phyloP scores from a whole-genome alignment of 2,888 invertebrate species.

The Dicyrtomina minuta region DNA sequence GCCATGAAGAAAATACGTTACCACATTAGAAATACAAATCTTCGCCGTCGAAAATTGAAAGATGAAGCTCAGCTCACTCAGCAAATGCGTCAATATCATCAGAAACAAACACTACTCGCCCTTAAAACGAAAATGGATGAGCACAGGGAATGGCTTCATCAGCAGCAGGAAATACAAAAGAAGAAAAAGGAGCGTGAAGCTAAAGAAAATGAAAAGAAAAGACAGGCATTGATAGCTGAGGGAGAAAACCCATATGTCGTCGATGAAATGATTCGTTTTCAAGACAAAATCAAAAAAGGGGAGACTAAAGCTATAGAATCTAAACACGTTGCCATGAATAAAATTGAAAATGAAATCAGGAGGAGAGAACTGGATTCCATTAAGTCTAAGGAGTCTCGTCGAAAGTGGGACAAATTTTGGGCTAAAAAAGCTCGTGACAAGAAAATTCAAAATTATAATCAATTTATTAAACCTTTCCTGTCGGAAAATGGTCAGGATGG shows the following conservation, averaged over 20 bases:
- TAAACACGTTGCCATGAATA: constrained; percentile 27
- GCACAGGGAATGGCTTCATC: constrained; percentile 30
- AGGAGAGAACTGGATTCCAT: constrained; percentile 30
- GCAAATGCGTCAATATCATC: constrained; percentile 32
- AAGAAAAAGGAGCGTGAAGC: constrained; percentile 27
- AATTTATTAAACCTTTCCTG: constrained; percentile 9
- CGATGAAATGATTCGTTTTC: constrained; percentile 37
- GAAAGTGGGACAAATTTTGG: constrained; percentile 44
- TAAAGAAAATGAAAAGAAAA: constrained; percentile 26
- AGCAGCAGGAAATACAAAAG: constrained; percentile 24
- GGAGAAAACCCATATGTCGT: constrained; percentile 46
- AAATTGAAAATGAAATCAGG: constrained; percentile 34
- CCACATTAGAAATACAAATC: constrained; percentile 34
- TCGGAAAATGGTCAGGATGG: background rate
- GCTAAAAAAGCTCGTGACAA: constrained; percentile 18
- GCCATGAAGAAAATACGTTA: constrained; percentile 29
- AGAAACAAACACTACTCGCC: constrained; percentile 27
- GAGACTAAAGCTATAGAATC: background rate
- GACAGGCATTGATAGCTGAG: constrained; percentile 27
- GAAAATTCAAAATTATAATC: constrained; percentile 14
- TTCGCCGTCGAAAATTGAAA: constrained; percentile 19
- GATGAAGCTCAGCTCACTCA: constrained; percentile 17
- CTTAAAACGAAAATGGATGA: constrained; percentile 37
- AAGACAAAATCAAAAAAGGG: constrained; percentile 38
- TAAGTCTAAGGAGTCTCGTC: constrained; percentile 26